Evolutionary conservation across 2,113 vertebrate species (phyloP), one percentile per base, ranked within the genome.

Genomic region (Myotis davidii): DNA sequence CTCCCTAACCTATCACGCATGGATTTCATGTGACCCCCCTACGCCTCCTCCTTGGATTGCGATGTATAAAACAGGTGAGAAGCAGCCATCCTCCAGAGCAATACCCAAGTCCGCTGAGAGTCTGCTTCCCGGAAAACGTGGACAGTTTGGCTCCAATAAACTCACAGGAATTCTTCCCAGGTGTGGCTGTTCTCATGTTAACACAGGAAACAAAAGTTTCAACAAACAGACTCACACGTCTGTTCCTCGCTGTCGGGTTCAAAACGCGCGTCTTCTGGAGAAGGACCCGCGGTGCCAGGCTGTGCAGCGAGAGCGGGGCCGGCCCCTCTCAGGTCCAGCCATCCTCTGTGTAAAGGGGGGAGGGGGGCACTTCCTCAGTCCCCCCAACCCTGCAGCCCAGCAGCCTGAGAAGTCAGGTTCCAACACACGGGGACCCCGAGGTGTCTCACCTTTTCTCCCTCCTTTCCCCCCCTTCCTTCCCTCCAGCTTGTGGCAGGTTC

Each of bases 391-490:
- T 54, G 6, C n/a, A 79, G 7, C 27, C 69, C 39, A 1, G 11
- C 4, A 37, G 13, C 10, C 27, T 56, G 37, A 29, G 32, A 78
- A 81, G 32, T 27, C 50, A 37, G 37, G 29, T 27, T 94, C 70
- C 29, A 37, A 21, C n/a, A 21, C 29, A 27, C 32, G 65, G 32
- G 25, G 92, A 85, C 48, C 29, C 42, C 9, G 18, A 37, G 2
- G 16, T 42, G 81, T 84, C 59, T 23, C 45, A 16, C 10, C 74
- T 69, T 21, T 54, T 12, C 18, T 16, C 21, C 20, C 25, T 10
- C 45, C 10, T 1, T 6, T 42, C 6, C 17, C 9, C 1, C 20
- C 6, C 6, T 20, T 81, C 37, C 21, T 29, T 5, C n/a, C 2
- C 54, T 27, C 7, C 11, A 45, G 23, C 42, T 21, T 20, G 27